Percentiles rank a stretch among this genome's conserved stretches.
phyloP scores from a whole-genome alignment of 53 echinoderm and acorn worm species.

The Astropecten irregularis region DNA sequence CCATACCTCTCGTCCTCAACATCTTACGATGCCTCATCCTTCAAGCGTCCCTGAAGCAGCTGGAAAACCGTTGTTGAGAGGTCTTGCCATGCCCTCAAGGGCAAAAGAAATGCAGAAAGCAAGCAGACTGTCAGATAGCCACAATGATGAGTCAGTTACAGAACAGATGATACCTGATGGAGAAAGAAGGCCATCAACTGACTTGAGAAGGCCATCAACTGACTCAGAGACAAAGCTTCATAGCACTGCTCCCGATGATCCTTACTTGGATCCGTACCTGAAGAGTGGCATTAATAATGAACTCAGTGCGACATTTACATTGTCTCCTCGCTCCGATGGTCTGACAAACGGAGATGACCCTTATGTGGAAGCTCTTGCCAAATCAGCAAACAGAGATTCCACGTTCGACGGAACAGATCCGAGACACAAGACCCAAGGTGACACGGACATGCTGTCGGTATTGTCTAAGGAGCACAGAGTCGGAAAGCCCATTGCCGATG shows the following conservation, averaged over 20 bases:
- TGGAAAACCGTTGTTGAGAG: neutral
- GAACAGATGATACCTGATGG: too few relatives aligned
- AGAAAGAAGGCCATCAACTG: conserved; percentile 12
- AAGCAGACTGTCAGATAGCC: neutral
- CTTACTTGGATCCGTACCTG: conserved; percentile 24
- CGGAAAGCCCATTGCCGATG: conserved; percentile 61
- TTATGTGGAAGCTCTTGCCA: neutral
- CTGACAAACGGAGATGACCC: neutral
- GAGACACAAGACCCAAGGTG: neutral
- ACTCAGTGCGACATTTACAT: neutral
- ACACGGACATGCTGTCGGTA: conserved; percentile 49
- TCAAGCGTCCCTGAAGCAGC: conserved; percentile 3
- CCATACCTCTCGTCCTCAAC: neutral
- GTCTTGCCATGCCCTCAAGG: too few relatives aligned
- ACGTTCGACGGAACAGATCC: neutral
- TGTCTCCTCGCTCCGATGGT: neutral
- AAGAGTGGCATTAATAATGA: neutral
- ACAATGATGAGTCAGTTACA: neutral
- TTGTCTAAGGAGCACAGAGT: conserved; percentile 50
- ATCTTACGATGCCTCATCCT: conserved; percentile 20
- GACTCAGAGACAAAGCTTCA: neutral
- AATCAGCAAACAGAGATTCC: neutral
- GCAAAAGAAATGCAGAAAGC: neutral
- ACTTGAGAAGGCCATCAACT: conserved; percentile 17
- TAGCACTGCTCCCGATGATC: neutral